Evolutionary conservation across 2,113 vertebrate species (phyloP).

Genomic region (Anguilla japonica): DNA sequence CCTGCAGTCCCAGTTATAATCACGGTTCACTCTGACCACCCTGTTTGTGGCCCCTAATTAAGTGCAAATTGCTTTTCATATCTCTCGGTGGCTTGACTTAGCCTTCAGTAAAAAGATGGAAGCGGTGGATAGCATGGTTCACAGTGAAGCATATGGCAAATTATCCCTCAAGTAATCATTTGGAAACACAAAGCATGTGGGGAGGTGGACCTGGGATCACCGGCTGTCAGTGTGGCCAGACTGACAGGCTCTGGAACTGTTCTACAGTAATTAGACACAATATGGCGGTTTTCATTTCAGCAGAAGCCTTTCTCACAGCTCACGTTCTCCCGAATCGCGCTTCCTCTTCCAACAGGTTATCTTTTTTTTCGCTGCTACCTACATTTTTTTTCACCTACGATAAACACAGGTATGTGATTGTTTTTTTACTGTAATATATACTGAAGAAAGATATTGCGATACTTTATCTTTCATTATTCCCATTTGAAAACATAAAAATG

Average conservation of each 20-base stretch:
- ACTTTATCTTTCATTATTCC: neutral
- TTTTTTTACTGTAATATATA: neutral
- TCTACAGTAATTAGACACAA: neutral
- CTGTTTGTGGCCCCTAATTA: neutral
- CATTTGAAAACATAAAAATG: neutral
- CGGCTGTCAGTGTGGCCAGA: neutral
- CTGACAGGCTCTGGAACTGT: neutral
- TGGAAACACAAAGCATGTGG: neutral
- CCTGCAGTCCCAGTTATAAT: neutral
- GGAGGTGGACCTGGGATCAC: neutral
- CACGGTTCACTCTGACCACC: neutral
- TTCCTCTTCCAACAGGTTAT: too few species aligned
- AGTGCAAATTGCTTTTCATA: neutral
- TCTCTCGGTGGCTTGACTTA: neutral
- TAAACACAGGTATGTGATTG: neutral
- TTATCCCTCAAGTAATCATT: neutral
- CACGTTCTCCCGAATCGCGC: too few species aligned
- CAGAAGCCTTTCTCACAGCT: too few species aligned
- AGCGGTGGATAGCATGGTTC: neutral
- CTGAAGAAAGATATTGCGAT: neutral
- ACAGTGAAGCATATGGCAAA: neutral
- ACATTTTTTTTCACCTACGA: too few species aligned
- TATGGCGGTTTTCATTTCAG: neutral
- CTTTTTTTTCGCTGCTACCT: too few species aligned
- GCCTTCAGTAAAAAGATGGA: neutral